Conservation (phyloP, 2,797 vertebrate genomes). For the Naso thynnoides region DNA sequence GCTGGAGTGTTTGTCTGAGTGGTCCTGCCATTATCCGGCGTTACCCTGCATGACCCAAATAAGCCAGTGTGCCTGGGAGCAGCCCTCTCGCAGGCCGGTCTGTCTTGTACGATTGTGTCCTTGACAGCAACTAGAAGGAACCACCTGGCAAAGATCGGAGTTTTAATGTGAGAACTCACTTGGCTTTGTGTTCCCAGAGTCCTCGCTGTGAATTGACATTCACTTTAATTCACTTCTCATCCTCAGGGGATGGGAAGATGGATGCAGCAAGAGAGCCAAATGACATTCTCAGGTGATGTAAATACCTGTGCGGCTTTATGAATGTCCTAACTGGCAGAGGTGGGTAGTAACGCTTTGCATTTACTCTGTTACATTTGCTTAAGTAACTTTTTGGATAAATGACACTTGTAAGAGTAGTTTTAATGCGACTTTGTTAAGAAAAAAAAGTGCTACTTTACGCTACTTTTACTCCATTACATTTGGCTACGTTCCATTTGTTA, state of each 20-base stretch:
- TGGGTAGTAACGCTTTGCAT: no score
- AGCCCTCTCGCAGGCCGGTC: conserved; percentile 39
- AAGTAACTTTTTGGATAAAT: no score
- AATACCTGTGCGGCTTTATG: background rate
- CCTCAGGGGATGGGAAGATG: background rate
- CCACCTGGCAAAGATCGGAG: conserved; percentile 62
- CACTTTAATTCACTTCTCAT: conserved; percentile 37
- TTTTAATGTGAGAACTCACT: conserved; percentile 72
- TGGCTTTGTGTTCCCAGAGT: conserved; percentile 71
- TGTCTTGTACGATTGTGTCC: conserved; percentile 58
- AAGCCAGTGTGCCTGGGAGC: conserved; percentile 62
- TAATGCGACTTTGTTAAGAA: no score
- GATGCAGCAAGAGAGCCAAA: background rate
- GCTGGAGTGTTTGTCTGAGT: conserved; percentile 78
- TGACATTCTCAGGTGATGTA: conserved; percentile 12
- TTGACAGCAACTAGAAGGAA: conserved; percentile 54
- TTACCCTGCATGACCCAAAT: conserved; percentile 66
- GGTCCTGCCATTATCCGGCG: conserved; percentile 63
- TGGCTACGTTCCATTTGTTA: no score
- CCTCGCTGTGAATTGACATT: conserved; percentile 42
- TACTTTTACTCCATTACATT: no score
- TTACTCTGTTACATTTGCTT: no score
- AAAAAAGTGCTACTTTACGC: no score
- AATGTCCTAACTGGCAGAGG: no score
- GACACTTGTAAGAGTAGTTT: no score